Conservation (phyloP, 2,888 invertebrate genomes). For the Graphium colonna region DNA sequence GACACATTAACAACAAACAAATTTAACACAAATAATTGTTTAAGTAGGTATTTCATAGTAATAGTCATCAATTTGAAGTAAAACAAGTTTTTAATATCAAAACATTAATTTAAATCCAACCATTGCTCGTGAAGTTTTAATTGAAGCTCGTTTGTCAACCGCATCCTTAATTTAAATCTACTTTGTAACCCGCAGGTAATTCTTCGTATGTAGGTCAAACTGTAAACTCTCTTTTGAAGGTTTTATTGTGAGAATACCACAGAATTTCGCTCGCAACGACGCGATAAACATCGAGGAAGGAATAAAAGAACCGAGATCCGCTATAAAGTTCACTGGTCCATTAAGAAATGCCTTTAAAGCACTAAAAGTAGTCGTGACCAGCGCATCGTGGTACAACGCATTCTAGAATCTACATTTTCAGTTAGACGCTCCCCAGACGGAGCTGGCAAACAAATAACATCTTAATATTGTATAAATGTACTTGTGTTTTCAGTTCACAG, state of each 20-base stretch:
- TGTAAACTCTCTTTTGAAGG: too few relatives aligned
- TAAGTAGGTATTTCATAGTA: too few relatives aligned
- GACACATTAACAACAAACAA: too few relatives aligned
- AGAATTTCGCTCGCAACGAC: background rate
- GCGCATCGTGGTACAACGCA: background rate
- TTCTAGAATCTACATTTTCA: constrained; percentile 11
- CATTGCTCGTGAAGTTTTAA: too few relatives aligned
- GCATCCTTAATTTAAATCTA: too few relatives aligned
- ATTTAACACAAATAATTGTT: too few relatives aligned
- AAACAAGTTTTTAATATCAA: too few relatives aligned
- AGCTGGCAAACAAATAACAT: constrained; percentile 19
- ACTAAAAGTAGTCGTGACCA: constrained; percentile 2
- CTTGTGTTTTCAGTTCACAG: constrained; percentile 24
- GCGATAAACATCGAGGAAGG: background rate
- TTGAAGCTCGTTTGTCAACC: too few relatives aligned
- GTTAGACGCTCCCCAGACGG: constrained; percentile 4
- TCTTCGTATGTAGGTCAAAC: too few relatives aligned
- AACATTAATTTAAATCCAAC: too few relatives aligned
- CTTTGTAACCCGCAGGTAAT: background rate
- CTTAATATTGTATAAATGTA: constrained; percentile 22
- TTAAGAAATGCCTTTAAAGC: constrained; percentile 9
- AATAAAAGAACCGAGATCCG: background rate
- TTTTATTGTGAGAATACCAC: too few relatives aligned
- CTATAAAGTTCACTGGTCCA: background rate
- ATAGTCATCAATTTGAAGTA: too few relatives aligned